These are phyloP conservation scores for Atrichornis clamosus DNA, from an alignment of 2,113 vertebrate species.

Conservation along the genomic window DNA sequence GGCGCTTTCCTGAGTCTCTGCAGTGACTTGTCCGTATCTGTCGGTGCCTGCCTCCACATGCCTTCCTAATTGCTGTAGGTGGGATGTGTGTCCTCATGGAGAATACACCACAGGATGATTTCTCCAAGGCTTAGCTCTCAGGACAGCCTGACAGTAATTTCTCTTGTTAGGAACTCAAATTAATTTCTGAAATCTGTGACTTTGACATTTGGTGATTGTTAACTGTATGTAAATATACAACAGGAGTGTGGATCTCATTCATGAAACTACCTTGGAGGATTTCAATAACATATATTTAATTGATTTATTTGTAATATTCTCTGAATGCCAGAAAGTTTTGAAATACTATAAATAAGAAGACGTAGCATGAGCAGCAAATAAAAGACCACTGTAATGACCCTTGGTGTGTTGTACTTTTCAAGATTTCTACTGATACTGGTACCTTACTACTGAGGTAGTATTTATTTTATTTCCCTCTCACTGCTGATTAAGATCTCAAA, in stretches of 20 bases:
- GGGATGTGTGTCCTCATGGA: accelerated
- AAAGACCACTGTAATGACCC: neutral
- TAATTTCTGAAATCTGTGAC: neutral
- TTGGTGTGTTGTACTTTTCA: neutral
- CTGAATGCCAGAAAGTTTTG: neutral
- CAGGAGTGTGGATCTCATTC: neutral
- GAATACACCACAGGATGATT: neutral
- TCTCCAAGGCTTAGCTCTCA: neutral
- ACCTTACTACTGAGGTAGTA: neutral
- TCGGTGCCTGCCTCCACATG: neutral
- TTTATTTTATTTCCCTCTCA: neutral
- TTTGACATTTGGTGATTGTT: neutral
- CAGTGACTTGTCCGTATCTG: neutral
- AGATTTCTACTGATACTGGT: neutral
- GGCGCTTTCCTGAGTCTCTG: accelerated
- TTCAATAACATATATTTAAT: neutral
- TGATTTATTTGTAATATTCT: neutral
- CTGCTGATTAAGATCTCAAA: neutral
- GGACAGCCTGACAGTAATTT: neutral
- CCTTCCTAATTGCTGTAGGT: neutral
- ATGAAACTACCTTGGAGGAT: neutral
- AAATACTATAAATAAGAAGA: neutral
- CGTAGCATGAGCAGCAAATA: neutral
- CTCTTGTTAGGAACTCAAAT: neutral
- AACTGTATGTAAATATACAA: neutral